Conservation (phyloP, 2,888 invertebrate genomes). For the Dryobotodes eremita region DNA sequence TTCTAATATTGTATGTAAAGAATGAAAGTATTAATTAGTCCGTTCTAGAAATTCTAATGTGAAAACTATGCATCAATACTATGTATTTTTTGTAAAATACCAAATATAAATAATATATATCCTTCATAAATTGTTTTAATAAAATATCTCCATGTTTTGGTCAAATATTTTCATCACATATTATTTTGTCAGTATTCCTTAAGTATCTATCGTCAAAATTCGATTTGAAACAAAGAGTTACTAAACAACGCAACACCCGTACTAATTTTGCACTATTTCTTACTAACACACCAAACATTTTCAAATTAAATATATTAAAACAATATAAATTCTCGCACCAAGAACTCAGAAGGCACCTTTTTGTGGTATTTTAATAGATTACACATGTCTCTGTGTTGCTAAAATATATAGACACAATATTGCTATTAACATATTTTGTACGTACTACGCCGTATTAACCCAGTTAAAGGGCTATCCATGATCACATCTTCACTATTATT, state of each 20-base stretch:
- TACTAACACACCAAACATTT: conserved; percentile 45
- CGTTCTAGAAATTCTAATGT: not conserved
- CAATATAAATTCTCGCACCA: conserved; percentile 71
- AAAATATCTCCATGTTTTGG: conserved; percentile 38
- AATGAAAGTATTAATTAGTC: not conserved
- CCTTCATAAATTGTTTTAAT: conserved; percentile 12
- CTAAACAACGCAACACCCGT: conserved; percentile 1
- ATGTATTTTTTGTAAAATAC: conserved; percentile 6
- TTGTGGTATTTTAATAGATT: conserved; percentile 46
- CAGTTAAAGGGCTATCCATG: not conserved
- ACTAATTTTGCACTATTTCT: conserved; percentile 21
- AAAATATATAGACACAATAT: conserved; percentile 33
- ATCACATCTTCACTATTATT: conserved; percentile 11
- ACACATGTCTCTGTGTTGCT: conserved; percentile 17
- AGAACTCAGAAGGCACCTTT: conserved; percentile 75
- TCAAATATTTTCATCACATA: conserved; percentile 27
- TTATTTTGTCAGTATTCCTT: conserved; percentile 28
- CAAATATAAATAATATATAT: conserved; percentile 16
- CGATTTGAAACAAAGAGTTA: conserved; percentile 22
- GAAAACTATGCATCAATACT: not conserved
- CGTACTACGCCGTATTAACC: not conserved
- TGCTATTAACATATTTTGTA: conserved; percentile 33
- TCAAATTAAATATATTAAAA: conserved; percentile 52
- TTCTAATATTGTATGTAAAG: conserved; percentile 8
- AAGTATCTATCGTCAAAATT: conserved; percentile 21